These are phyloP conservation scores for Monochamus alternatus DNA, from an alignment of 2,888 invertebrate species.

Conservation along the genomic window DNA sequence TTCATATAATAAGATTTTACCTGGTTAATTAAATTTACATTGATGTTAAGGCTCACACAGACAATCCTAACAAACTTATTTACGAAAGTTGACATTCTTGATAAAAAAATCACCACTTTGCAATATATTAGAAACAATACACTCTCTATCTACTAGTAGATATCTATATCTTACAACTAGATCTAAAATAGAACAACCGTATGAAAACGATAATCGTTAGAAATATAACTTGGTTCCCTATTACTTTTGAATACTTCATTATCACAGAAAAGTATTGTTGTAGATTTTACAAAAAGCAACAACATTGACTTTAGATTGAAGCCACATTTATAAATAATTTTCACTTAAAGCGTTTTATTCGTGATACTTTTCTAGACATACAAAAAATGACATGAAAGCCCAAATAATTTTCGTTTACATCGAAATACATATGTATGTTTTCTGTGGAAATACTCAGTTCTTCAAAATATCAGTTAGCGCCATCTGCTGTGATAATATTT, in stretches of 20 bases:
- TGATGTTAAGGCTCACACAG: no score
- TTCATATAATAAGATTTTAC: no score
- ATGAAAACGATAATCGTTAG: constrained; percentile 16
- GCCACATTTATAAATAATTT: constrained; percentile 36
- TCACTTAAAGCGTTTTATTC: constrained; percentile 4
- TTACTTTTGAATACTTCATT: constrained; percentile 48
- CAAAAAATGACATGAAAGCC: neutral
- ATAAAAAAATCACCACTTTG: neutral
- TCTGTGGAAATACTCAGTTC: no score
- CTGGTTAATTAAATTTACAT: no score
- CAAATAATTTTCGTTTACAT: neutral
- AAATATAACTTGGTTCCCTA: constrained; percentile 41
- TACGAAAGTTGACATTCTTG: no score
- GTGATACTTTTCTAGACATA: neutral
- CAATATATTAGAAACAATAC: neutral
- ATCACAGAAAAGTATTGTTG: constrained; percentile 50
- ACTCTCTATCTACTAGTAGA: neutral
- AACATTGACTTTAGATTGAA: constrained; percentile 35
- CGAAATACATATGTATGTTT: no score
- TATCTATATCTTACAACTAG: neutral
- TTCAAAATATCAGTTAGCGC: neutral
- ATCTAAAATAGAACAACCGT: constrained; percentile 11
- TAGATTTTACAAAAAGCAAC: constrained; percentile 39
- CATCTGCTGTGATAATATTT: neutral
- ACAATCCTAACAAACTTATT: no score